Evolutionary conservation across 1,140 invertebrate genomes (phyloP).

Genomic region (Asbolus verrucosus): DNA sequence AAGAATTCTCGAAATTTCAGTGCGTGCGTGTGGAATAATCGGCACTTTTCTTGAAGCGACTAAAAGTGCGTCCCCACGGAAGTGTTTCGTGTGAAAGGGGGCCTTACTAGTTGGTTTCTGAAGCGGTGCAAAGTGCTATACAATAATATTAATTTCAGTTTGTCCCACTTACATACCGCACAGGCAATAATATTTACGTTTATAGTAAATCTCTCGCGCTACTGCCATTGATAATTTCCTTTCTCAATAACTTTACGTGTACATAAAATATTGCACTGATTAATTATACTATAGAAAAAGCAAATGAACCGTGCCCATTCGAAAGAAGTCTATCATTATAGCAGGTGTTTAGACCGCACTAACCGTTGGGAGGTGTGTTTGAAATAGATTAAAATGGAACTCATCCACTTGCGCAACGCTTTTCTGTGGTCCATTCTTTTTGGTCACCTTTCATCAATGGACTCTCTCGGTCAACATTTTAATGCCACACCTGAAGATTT

Average conservation of each 20-base stretch:
- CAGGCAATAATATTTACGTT: slow-evolving; percentile 17
- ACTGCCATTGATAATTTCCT: slow-evolving; percentile 32
- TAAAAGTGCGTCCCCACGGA: neutral
- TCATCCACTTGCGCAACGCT: slow-evolving; percentile 1
- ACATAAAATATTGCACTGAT: slow-evolving; percentile 6
- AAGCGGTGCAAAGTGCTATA: neutral
- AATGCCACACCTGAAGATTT: slow-evolving; percentile 28
- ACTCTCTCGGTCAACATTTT: slow-evolving; percentile 19
- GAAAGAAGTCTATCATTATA: neutral
- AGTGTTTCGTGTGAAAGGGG: slow-evolving; percentile 10
- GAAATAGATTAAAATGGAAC: slow-evolving; percentile 2
- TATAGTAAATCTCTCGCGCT: slow-evolving; percentile 24
- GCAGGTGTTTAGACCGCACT: slow-evolving; percentile 7
- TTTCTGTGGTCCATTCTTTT: slow-evolving; percentile 10
- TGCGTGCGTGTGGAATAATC: neutral
- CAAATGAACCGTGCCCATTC: slow-evolving; percentile 9
- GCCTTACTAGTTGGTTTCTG: slow-evolving; percentile 3
- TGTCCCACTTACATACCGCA: slow-evolving; percentile 24
- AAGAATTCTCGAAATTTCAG: neutral
- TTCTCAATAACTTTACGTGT: slow-evolving; percentile 12
- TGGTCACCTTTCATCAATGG: slow-evolving; percentile 35
- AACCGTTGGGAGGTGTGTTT: neutral
- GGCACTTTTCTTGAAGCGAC: neutral
- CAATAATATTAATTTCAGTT: slow-evolving; percentile 9
- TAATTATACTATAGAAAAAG: neutral